phyloP scores from a whole-genome alignment of 1,140 invertebrate genomes.

The Himalopsyche phryganea region DNA sequence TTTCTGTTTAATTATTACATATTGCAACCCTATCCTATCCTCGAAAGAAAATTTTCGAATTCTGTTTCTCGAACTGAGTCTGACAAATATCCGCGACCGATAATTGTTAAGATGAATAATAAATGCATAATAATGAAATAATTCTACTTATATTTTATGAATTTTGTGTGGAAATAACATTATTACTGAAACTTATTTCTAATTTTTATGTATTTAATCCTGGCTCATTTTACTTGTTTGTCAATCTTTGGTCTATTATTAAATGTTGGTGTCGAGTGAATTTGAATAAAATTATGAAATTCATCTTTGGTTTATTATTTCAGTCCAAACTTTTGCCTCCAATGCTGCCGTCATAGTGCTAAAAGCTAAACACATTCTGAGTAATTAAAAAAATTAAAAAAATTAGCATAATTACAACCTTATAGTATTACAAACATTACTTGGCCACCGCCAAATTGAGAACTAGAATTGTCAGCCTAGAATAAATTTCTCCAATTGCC shows the following conservation, averaged over 20 bases:
- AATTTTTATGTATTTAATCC: conserved; percentile 20
- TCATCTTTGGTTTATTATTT: conserved; percentile 4
- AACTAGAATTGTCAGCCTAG: too few relatives aligned
- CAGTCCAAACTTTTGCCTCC: background rate
- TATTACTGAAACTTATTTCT: conserved; percentile 14
- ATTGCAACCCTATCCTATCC: too few relatives aligned
- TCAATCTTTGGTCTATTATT: conserved; percentile 28
- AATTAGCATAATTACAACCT: too few relatives aligned
- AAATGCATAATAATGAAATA: conserved; percentile 5
- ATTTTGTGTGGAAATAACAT: conserved; percentile 22
- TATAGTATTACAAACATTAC: too few relatives aligned
- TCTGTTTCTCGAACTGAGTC: too few relatives aligned
- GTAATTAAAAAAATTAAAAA: too few relatives aligned
- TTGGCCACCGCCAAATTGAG: too few relatives aligned
- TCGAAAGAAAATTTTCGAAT: too few relatives aligned
- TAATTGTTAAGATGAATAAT: conserved; percentile 6
- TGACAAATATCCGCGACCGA: background rate
- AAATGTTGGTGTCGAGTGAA: conserved; percentile 30
- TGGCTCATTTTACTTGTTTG: conserved; percentile 25
- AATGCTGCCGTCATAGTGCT: too few relatives aligned
- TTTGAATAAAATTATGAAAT: conserved; percentile 26
- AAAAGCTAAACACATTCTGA: too few relatives aligned
- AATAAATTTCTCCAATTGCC: too few relatives aligned
- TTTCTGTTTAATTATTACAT: too few relatives aligned
- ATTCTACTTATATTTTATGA: conserved; percentile 12